A percentile compares a stretch with the other conserved stretches of the same genome.
phyloP scores from a whole-genome alignment of 2,113 vertebrate species.

The Astatotilapia flaviijosephi region DNA sequence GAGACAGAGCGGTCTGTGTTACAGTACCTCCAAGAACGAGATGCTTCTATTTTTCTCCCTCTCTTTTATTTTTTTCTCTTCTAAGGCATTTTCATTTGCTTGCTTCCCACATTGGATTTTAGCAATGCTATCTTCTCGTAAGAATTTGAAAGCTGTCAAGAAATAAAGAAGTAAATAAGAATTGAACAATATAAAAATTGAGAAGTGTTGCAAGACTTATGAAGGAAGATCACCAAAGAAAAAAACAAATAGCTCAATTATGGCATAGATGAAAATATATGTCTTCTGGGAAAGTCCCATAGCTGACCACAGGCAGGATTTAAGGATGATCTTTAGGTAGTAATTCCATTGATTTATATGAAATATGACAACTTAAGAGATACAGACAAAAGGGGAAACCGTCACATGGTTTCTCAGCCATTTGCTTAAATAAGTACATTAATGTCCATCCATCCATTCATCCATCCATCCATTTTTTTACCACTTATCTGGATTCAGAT shows the following conservation, averaged over 20 bases:
- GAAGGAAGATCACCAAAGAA: background rate
- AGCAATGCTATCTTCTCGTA: background rate
- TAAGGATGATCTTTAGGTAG: background rate
- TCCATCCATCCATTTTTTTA: background rate
- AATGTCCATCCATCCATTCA: background rate
- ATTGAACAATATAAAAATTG: background rate
- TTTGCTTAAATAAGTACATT: background rate
- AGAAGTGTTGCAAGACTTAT: background rate
- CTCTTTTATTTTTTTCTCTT: background rate
- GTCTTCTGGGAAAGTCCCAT: background rate
- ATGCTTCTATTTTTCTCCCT: background rate
- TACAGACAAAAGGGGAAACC: background rate
- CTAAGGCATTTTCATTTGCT: background rate
- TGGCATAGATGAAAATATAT: background rate
- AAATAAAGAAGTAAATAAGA: background rate
- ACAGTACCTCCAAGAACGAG: constrained; percentile 37
- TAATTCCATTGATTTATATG: background rate
- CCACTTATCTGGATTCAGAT: background rate
- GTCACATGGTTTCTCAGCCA: background rate
- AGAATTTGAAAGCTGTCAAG: background rate
- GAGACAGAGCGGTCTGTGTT: constrained; percentile 59
- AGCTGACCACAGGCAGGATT: background rate
- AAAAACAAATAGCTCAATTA: background rate
- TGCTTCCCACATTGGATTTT: background rate
- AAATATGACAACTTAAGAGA: background rate